Base-by-base conservation (phyloP, 2,888 invertebrate genomes). In the Nemotelus nigrinus region DNA sequence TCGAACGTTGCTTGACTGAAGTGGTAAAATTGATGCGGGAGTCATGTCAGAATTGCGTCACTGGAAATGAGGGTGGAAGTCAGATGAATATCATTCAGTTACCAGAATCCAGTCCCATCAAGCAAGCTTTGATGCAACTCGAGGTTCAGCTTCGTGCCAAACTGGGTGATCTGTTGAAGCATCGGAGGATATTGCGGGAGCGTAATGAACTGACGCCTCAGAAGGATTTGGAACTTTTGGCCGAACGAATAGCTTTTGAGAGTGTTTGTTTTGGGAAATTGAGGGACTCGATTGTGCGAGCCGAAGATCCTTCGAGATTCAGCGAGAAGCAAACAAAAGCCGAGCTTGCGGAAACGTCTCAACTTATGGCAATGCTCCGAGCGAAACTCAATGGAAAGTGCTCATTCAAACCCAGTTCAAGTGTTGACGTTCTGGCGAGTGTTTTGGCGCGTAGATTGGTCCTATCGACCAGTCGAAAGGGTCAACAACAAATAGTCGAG, bases 191-290 rank as follows among this genome's bases (percentile, higher is more conserved):
- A 74, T 87, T 94, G 44, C 89, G 91, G 81, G 91, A 92, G 83
- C 90, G 90, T 8, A 92, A 92, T 77, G 91, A 92, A 82, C 88
- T 94, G 80, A 92, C 93, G 76, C 90, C 90, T 78, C 89, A 90
- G 67, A 91, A 91, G 80, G 92, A 91, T 83, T 87, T 93, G 80
- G 92, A 93, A 83, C 88, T 94, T 76, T 87, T 94, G 77, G 94
- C 94, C 2, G 94, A 95, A 85, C 92, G 94, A 83, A 89, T 95
- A 41, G 94, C 95, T 0, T 94, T 92, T 85, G 94, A 95, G 87
- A 92, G 93, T 78, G 91, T 94, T 44, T 89, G 93, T 78, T 90
- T 93, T 78, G 90, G 91, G 80, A 89, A 92, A 82, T 90, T 93
- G 80, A 91, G 92, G 81, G 92, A 93, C 85, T 92, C 93, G 70